A percentile compares a stretch with the other conserved stretches of the same genome.
phyloP scores from a whole-genome alignment of 2,797 vertebrate species.

The Micropoecilia bifurca region DNA sequence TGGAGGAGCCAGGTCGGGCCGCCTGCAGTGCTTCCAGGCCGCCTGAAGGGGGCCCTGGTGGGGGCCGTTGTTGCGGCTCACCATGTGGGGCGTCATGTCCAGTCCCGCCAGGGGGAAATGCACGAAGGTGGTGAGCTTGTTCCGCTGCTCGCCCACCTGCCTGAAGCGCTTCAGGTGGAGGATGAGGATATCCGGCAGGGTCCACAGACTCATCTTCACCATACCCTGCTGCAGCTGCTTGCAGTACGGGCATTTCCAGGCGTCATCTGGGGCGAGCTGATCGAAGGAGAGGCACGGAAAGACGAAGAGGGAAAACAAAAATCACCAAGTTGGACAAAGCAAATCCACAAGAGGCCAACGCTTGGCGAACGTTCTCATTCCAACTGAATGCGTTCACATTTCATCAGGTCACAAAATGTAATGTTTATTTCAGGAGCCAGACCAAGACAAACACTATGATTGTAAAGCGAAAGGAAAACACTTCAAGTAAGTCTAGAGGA shows the following conservation, averaged over 20 bases:
- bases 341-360: too few relatives aligned
- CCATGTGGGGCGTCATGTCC: slow-evolving; percentile 93
- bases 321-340: background rate
- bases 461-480: background rate
- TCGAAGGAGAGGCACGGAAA: slow-evolving; percentile 55
- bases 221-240: slow-evolving; percentile 90
- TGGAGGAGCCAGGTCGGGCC: slow-evolving; percentile 67
- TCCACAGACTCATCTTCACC: slow-evolving; percentile 96
- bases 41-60: slow-evolving; percentile 48
- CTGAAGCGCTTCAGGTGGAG: slow-evolving; percentile 94
- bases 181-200: slow-evolving; percentile 93
- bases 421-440: background rate
- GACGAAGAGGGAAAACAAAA: background rate
- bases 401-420: background rate
- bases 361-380: background rate
- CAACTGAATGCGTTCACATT: background rate
- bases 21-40: slow-evolving; percentile 75
- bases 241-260: slow-evolving; percentile 94
- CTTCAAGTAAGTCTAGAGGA: too few relatives aligned
- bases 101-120: slow-evolving; percentile 88
- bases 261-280: slow-evolving; percentile 92
- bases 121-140: slow-evolving; percentile 93
- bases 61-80: slow-evolving; percentile 76
- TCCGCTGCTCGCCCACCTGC: slow-evolving; percentile 81
- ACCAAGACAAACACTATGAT: background rate